Evolutionary conservation across 2,113 vertebrate genomes (phyloP).

Genomic region (Eolophus roseicapilla): DNA sequence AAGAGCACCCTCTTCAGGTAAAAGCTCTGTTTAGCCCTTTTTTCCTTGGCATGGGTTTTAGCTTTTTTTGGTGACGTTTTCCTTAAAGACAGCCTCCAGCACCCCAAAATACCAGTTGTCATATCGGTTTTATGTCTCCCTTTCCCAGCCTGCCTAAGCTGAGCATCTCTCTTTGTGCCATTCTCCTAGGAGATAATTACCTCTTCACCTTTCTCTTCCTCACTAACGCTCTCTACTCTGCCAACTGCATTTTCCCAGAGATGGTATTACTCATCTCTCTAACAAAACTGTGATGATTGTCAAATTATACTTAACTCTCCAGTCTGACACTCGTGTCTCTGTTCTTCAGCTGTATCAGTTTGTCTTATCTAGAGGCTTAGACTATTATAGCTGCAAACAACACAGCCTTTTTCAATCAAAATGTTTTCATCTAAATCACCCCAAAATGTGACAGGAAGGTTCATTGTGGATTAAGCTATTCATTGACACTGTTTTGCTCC

Average conservation of each 20-base stretch:
- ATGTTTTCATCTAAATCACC: constrained; percentile 20
- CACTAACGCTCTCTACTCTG: background rate
- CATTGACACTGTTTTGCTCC: background rate
- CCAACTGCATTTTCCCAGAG: constrained; percentile 56
- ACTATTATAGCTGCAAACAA: constrained; percentile 27
- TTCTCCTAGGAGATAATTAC: constrained; percentile 62
- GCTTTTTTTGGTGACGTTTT: background rate
- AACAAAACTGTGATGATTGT: constrained; percentile 55
- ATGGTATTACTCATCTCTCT: constrained; percentile 53
- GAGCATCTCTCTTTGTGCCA: background rate
- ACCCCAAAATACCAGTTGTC: background rate
- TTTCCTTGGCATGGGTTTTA: background rate
- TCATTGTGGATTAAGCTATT: constrained; percentile 24
- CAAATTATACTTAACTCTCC: constrained; percentile 44
- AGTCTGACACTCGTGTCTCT: constrained; percentile 16
- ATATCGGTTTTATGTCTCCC: background rate
- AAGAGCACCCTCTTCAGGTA: background rate
- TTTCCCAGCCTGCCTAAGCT: background rate
- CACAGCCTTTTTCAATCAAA: constrained; percentile 1
- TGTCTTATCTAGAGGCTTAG: constrained; percentile 21
- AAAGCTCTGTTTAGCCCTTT: background rate
- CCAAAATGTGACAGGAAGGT: background rate
- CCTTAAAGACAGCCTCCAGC: background rate
- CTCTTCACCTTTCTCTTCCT: constrained; percentile 59
- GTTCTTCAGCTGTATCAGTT: background rate